A percentile compares a stretch with the other conserved stretches of the same genome.
Conservation (phyloP, 2,888 invertebrate genomes). For the Cremastinae sp. region DNA sequence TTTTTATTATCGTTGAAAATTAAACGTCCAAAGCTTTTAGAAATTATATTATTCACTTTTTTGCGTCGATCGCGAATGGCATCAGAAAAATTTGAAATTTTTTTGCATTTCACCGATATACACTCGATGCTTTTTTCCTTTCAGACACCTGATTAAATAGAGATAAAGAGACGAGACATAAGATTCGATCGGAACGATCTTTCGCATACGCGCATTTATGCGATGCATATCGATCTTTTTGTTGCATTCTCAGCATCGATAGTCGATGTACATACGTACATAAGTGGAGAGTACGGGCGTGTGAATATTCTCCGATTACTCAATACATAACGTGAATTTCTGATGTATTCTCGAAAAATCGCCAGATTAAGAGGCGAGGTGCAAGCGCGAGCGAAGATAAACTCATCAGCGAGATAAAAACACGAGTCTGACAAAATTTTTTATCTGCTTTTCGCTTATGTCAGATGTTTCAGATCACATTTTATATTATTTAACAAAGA, state of each 20-base stretch:
- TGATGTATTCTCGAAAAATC: too few species aligned
- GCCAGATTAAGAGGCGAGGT: too few species aligned
- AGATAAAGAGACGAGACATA: not conserved
- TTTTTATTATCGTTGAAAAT: too few species aligned
- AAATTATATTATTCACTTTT: too few species aligned
- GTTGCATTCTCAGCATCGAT: not conserved
- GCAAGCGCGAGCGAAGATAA: too few species aligned
- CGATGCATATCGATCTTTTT: slow-evolving; percentile 55
- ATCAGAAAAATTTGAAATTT: slow-evolving; percentile 8
- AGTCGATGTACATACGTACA: not conserved
- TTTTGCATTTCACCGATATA: not conserved
- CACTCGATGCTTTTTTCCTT: not conserved
- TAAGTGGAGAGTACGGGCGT: too few species aligned
- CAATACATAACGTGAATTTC: not conserved
- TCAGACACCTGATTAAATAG: slow-evolving; percentile 1
- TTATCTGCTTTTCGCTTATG: too few species aligned
- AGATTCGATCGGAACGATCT: slow-evolving; percentile 9
- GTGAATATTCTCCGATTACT: not conserved
- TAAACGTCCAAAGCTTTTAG: too few species aligned
- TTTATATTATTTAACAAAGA: too few species aligned
- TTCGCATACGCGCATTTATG: slow-evolving; percentile 49
- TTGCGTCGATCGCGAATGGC: not conserved
- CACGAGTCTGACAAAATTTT: too few species aligned
- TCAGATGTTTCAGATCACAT: too few species aligned
- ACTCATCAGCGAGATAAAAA: too few species aligned